phyloP scores from a whole-genome alignment of 2,888 invertebrate genomes.

The Agapetus fuscipes region DNA sequence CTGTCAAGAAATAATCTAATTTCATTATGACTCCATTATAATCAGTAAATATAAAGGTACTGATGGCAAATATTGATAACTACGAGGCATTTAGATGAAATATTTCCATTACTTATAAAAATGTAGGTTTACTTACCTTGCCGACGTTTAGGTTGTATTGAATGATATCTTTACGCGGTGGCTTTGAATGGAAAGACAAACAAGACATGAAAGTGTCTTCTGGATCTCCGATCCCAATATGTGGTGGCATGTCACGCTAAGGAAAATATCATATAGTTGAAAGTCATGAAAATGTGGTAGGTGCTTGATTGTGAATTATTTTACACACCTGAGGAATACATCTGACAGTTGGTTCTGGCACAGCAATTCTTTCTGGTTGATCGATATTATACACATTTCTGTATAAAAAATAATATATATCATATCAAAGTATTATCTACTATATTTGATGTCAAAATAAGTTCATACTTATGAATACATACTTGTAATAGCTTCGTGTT shows the following conservation, averaged over 20 bases:
- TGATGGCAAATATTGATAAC: too few species aligned
- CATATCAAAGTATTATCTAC: too few species aligned
- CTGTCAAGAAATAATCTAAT: too few species aligned
- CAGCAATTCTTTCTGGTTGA: slow-evolving; percentile 24
- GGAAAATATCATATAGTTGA: background rate
- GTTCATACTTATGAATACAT: too few species aligned
- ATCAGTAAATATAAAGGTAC: too few species aligned
- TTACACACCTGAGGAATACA: too few species aligned
- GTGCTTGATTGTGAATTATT: too few species aligned
- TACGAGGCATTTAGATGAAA: too few species aligned
- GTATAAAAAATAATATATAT: slow-evolving; percentile 12
- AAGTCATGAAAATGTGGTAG: slow-evolving; percentile 24
- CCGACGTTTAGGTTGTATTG: slow-evolving; percentile 64
- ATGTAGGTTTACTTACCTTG: slow-evolving; percentile 33
- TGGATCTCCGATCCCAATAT: slow-evolving; percentile 64
- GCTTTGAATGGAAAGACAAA: slow-evolving; percentile 57
- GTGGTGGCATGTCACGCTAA: slow-evolving; percentile 45
- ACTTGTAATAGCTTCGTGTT: slow-evolving; percentile 65
- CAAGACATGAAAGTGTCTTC: slow-evolving; percentile 72
- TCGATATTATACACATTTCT: slow-evolving; percentile 34
- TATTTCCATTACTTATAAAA: slow-evolving; percentile 20
- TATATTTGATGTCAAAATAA: too few species aligned
- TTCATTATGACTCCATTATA: too few species aligned
- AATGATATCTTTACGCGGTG: slow-evolving; percentile 65
- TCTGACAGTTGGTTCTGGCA: too few species aligned